phyloP scores from a whole-genome alignment of 2,797 vertebrate species.

The Trachurus trachurus region DNA sequence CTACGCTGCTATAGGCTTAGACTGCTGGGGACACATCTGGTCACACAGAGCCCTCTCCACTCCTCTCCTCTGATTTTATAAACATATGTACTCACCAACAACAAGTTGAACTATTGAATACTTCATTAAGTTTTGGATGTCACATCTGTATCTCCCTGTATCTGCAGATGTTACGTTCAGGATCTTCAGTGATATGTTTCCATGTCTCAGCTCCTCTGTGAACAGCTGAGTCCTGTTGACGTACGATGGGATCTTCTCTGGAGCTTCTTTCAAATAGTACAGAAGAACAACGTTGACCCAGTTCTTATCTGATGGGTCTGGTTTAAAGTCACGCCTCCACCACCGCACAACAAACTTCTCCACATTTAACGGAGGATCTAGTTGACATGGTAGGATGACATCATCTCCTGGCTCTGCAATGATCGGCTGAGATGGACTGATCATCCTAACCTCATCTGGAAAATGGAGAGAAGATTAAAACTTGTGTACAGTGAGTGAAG shows the following conservation, averaged over 20 bases:
- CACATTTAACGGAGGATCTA: rapidly evolving
- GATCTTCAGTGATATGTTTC: slow-evolving; percentile 52
- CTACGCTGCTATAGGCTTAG: too few species aligned
- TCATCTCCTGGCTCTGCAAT: rapidly evolving
- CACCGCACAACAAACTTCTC: slow-evolving; percentile 40
- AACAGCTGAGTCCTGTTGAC: background rate
- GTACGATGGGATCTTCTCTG: slow-evolving; percentile 39
- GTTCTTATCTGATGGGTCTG: too few species aligned
- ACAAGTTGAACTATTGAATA: background rate
- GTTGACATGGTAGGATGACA: slow-evolving; percentile 37
- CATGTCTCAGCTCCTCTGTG: background rate
- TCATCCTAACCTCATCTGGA: background rate
- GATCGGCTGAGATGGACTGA: background rate
- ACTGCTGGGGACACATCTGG: too few species aligned
- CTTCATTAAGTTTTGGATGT: slow-evolving; percentile 12
- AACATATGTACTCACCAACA: slow-evolving; percentile 29
- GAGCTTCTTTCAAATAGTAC: rapidly evolving
- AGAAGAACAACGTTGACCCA: too few species aligned
- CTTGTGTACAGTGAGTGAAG: too few species aligned
- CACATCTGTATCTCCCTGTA: slow-evolving; percentile 34
- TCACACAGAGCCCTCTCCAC: too few species aligned
- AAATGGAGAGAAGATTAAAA: rapidly evolving
- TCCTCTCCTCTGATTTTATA: too few species aligned
- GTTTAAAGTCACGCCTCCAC: too few species aligned
- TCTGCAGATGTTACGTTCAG: slow-evolving; percentile 13